Conservation (phyloP, 2,797 vertebrate genomes). For the Sus cebifrons region DNA sequence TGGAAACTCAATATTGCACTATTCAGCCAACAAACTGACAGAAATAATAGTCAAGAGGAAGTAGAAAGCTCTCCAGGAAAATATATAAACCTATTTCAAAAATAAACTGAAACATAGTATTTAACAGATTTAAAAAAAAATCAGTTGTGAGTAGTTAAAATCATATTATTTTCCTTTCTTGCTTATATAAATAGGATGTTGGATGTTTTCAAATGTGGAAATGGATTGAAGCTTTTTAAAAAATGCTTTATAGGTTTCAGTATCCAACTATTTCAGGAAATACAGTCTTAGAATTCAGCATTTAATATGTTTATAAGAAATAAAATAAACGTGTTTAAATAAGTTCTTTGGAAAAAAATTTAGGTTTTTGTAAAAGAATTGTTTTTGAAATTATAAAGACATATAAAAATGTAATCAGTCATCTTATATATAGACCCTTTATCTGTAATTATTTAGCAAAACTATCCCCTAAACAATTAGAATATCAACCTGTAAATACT, state of each 20-base stretch:
- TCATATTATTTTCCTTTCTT: slow-evolving; percentile 68
- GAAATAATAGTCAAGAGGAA: slow-evolving; percentile 52
- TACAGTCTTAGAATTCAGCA: slow-evolving; percentile 51
- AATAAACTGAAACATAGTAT: slow-evolving; percentile 59
- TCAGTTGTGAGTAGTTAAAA: slow-evolving; percentile 58
- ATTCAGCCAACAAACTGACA: slow-evolving; percentile 67
- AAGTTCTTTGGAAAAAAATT: slow-evolving; percentile 24
- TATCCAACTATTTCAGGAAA: slow-evolving; percentile 69
- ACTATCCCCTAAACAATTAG: background rate
- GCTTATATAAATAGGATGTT: slow-evolving; percentile 53
- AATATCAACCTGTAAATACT: background rate
- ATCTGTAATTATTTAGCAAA: slow-evolving; percentile 63
- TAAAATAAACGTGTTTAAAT: slow-evolving; percentile 56
- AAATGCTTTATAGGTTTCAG: slow-evolving; percentile 40
- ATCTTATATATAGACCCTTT: slow-evolving; percentile 26
- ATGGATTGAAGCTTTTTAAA: slow-evolving; percentile 57
- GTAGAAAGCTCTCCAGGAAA: slow-evolving; percentile 66
- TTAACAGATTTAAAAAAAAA: slow-evolving; percentile 62
- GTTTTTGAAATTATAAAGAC: slow-evolving; percentile 62
- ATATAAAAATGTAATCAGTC: background rate
- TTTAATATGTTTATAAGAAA: slow-evolving; percentile 62
- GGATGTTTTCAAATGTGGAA: slow-evolving; percentile 71
- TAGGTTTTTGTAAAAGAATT: background rate
- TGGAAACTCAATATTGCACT: slow-evolving; percentile 47
- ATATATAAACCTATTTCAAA: slow-evolving; percentile 60